Evolutionary conservation across 2,113 vertebrate species (phyloP), one percentile per base, ranked within the genome.

Genomic region (Vombatus ursinus): DNA sequence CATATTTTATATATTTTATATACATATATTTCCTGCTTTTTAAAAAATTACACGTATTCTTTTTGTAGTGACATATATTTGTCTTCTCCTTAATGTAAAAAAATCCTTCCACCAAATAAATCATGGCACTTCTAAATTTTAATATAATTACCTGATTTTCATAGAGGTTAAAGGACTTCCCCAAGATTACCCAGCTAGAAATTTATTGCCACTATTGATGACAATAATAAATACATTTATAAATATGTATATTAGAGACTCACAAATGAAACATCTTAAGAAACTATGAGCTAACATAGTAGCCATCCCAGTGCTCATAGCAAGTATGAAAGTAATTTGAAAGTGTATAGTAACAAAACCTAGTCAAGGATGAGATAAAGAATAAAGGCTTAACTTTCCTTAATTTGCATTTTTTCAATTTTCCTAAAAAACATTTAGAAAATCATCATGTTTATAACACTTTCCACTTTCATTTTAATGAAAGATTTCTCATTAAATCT

Each of bases 341-440:
- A 84, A 16, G n/a, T 8, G 44, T 44, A 84, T 44, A 44, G n/a
- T 22, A 44, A 84, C 10, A 84, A 84, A 44, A 23, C 19, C 68
- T 23, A 44, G 19, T 44, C 37, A 94, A 91, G 8, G 11, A 53
- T 3, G 37, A 28, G 6, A 14, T 84, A 28, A 89, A 91, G 14
- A 51, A 1, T 1, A 57, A 90, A 52, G 28, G 8, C 3, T 44
- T 44, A 44, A n/a, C 14, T 44, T 68, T 92, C 10, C n/a, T 92
- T 47, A 16, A 57, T 52, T 92, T 49, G 91, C 1, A 90, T 84
- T 50, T 50, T 92, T 49, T 52, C 54, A 24, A 47, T 23, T 28
- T 61, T 6, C 84, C 50, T 92, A 31, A 91, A 94, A 94, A 93
- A 37, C n/a, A 89, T n/a, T 4, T 57, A 93, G 14, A 68, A 95